Conservation (phyloP, 1,140 invertebrate genomes). For the Drosophila biarmipes region DNA sequence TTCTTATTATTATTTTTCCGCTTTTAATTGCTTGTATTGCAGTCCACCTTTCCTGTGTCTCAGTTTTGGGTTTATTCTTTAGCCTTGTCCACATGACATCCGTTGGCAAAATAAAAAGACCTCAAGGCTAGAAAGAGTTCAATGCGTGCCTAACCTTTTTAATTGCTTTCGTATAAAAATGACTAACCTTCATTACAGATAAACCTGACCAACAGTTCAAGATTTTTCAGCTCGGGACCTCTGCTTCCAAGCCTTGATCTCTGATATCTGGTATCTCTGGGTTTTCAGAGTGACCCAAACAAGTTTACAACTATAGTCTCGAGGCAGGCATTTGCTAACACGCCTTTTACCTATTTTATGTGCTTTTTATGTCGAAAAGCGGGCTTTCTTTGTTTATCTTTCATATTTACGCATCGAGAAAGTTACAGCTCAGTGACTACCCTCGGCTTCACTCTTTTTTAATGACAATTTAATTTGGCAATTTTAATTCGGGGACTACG, state of each 20-base stretch:
- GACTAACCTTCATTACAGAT: constrained; percentile 35
- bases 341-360: constrained; percentile 45
- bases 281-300: constrained; percentile 2
- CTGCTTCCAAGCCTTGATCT: constrained; percentile 1
- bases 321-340: constrained; percentile 27
- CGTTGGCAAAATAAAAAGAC: constrained; percentile 8
- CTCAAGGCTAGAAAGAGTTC: constrained; percentile 34
- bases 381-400: constrained; percentile 15
- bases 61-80: background rate
- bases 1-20: constrained; percentile 14
- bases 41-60: background rate
- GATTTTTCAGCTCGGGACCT: constrained; percentile 1
- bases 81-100: constrained; percentile 15
- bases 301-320: constrained; percentile 11
- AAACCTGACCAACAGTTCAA: constrained; percentile 33
- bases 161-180: constrained; percentile 35
- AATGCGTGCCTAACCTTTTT: constrained; percentile 31
- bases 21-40: constrained; percentile 7
- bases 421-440: constrained; percentile 39
- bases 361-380: constrained; percentile 40
- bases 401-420: constrained; percentile 13
- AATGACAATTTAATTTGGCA: constrained; percentile 77
- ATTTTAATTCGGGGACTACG: constrained; percentile 34
- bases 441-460: constrained; percentile 32
- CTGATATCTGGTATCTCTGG: background rate